phyloP scores from a whole-genome alignment of 2,888 invertebrate species.

The Erebia ligea region DNA sequence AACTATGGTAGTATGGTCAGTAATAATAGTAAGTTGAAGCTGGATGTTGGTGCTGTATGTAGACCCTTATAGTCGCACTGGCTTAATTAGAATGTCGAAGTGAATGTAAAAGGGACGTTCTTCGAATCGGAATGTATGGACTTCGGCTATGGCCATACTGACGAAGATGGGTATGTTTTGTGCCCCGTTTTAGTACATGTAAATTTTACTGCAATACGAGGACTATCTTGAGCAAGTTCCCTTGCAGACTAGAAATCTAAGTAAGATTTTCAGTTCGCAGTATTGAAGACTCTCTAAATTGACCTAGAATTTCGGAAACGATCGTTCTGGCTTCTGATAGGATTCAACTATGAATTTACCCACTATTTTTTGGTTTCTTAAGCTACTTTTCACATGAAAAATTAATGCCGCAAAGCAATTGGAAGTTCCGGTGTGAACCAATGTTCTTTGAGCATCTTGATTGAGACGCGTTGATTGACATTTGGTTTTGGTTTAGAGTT shows the following conservation, averaged over 20 bases:
- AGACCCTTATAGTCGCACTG: slow-evolving; percentile 11
- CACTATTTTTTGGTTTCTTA: not conserved
- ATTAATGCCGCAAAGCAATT: not conserved
- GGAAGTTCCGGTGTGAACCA: not conserved
- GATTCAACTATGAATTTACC: too few species aligned
- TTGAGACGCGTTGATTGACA: too few species aligned
- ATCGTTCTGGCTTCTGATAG: not conserved
- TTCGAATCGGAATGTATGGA: slow-evolving; percentile 32
- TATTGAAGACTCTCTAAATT: not conserved
- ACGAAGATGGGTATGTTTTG: slow-evolving; percentile 12
- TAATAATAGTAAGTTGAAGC: not conserved
- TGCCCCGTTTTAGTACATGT: slow-evolving; percentile 9
- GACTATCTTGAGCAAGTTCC: not conserved
- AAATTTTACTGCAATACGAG: not conserved
- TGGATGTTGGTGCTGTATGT: not conserved
- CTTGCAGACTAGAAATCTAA: not conserved
- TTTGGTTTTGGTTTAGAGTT: too few species aligned
- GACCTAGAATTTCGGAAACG: not conserved
- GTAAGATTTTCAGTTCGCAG: not conserved
- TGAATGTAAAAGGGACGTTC: slow-evolving; percentile 31
- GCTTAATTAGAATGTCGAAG: slow-evolving; percentile 38
- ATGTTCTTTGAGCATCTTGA: too few species aligned
- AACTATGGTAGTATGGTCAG: too few species aligned
- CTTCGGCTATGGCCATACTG: not conserved
- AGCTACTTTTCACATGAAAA: not conserved